Conservation (phyloP, 2,113 vertebrate species). For the Hippolais icterina region DNA sequence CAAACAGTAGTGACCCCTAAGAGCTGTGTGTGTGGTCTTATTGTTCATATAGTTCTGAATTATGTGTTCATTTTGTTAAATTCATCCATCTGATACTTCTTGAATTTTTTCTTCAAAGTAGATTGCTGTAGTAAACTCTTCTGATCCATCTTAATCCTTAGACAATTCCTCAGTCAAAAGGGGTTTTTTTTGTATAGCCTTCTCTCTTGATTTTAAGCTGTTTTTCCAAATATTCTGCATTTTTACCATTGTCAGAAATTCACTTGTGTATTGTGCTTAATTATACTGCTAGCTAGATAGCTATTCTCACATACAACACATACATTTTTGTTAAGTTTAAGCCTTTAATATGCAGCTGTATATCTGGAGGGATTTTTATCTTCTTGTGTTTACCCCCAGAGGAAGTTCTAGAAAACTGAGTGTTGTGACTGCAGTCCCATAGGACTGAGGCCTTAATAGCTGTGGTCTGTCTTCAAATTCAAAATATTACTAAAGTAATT, state of each 20-base stretch:
- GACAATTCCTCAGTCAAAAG: neutral
- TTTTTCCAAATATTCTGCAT: neutral
- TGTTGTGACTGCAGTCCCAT: neutral
- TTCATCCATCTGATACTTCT: neutral
- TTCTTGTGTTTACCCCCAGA: neutral
- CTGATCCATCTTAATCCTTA: neutral
- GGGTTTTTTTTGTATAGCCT: neutral
- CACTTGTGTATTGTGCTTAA: neutral
- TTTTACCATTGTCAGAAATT: neutral
- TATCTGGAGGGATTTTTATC: neutral
- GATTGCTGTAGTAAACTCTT: neutral
- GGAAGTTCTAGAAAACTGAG: neutral
- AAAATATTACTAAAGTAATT: neutral
- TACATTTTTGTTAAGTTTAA: neutral
- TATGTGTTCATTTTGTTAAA: neutral
- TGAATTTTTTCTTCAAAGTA: neutral
- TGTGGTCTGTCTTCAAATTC: neutral
- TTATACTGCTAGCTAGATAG: neutral
- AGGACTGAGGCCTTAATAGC: neutral
- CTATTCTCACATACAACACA: neutral
- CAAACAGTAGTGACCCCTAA: neutral
- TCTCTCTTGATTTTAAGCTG: neutral
- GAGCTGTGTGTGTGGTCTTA: neutral
- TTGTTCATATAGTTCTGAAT: neutral
- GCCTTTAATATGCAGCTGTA: neutral